Conservation (phyloP, 2,113 vertebrate genomes). For the Pyxicephalus adspersus region DNA sequence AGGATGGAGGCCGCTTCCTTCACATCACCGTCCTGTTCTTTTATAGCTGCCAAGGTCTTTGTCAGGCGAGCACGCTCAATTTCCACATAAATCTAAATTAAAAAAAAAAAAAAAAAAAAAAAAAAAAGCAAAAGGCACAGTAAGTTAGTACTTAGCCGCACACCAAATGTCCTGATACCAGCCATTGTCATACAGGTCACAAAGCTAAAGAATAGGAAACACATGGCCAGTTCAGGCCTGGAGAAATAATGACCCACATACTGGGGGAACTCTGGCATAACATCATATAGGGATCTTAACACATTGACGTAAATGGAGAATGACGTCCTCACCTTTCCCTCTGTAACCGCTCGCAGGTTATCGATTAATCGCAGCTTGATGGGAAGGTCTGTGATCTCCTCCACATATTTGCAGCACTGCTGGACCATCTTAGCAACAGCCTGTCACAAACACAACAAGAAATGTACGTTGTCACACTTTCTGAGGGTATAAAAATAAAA, state of each 20-base stretch:
- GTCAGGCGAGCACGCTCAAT: conserved; percentile 95
- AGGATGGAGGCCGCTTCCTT: conserved; percentile 94
- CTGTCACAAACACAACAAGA: conserved; percentile 64
- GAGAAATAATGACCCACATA: too few relatives aligned
- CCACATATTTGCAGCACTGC: conserved; percentile 94
- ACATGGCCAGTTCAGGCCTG: too few relatives aligned
- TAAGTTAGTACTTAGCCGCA: neutral
- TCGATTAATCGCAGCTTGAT: conserved; percentile 94
- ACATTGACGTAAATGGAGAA: too few relatives aligned
- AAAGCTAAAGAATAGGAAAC: too few relatives aligned
- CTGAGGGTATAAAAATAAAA: too few relatives aligned
- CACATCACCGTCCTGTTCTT: conserved; percentile 91
- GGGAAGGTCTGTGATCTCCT: conserved; percentile 85
- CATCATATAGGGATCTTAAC: too few relatives aligned
- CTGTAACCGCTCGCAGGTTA: conserved; percentile 94
- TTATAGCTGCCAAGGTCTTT: conserved; percentile 90
- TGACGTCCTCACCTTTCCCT: conserved; percentile 86
- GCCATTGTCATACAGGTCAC: neutral
- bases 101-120: too few relatives aligned
- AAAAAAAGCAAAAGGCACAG: neutral
- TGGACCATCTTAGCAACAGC: conserved; percentile 99
- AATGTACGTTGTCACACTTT: too few relatives aligned
- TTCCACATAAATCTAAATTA: conserved; percentile 97
- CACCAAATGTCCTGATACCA: neutral
- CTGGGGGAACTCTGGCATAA: too few relatives aligned